Evolutionary conservation across 2,888 invertebrate genomes (phyloP), one percentile per base, ranked within the genome.

Genomic region (Creontiades dilutus): DNA sequence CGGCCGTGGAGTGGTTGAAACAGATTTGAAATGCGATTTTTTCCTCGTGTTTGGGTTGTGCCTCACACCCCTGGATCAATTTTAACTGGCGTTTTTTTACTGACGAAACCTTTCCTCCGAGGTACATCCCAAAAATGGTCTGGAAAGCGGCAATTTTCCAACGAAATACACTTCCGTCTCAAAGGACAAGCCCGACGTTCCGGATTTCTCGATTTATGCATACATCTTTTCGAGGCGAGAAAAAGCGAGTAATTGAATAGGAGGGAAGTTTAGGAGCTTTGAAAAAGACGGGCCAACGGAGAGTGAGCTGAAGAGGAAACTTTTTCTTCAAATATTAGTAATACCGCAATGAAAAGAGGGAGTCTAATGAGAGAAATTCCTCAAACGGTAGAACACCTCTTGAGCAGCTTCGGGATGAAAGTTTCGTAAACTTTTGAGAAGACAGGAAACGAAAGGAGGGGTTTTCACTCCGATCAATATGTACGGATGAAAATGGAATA

Each of bases 361-460:
- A 78, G 46, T 76, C 76, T 78, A 78, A 78, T 78, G 78, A 78
- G 78, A 78, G 78, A 16, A 46, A 78, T 47, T 78, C 46, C 46
- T 46, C 37, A 78, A 78, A 78, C 78, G 78, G 78, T n/a, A 78
- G 16, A 78, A 78, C 37, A 46, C 78, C 78, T 46, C 78, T 78
- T 78, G 78, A 47, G 19, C 47, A 78, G 78, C 78, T 37, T 16
- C 16, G 82, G 82, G 82, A 52, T 82, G 52, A 82, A 82, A 82
- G 82, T 82, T 82, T 23, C 82, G 82, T 82, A 82, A 82, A 82
- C 82, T 82, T 82, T 52, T 82, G 52, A 52, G 27, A 52, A 82
- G 27, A 46, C 37, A 16, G 13, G 82, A 55, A 37, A 16, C 23
- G 82, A 55, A 37, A 52, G 55, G 23, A 12, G 52, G 55, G 14